Evolutionary conservation across 2,888 invertebrate species (phyloP).

Genomic region (Neria commutata): DNA sequence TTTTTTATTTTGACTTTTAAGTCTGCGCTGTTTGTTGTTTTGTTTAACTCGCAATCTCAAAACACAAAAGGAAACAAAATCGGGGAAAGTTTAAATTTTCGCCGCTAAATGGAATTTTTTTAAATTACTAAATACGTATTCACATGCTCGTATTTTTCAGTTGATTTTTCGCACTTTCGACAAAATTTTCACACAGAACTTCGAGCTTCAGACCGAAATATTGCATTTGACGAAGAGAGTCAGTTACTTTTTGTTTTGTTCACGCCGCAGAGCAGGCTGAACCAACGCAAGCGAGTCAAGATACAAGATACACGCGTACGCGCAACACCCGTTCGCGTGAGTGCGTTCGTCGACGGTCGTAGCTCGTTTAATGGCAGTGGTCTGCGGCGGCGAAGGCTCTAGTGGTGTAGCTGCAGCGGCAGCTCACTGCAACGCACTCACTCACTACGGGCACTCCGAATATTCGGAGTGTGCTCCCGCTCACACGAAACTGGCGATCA

Average conservation of each 20-base stretch:
- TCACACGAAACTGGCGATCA: conserved; percentile 21
- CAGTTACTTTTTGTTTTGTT: neutral
- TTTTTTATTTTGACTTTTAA: conserved; percentile 6
- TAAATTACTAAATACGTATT: no score
- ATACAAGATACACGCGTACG: conserved; percentile 16
- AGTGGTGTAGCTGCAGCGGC: neutral
- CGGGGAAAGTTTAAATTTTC: conserved; percentile 26
- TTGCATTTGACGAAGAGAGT: no score
- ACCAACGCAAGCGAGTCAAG: neutral
- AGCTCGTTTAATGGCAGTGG: conserved; percentile 36
- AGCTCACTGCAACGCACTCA: no score
- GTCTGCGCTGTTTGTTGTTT: conserved; percentile 19
- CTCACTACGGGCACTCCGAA: neutral
- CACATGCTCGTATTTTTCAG: no score
- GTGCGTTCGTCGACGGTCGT: conserved; percentile 42
- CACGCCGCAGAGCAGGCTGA: neutral
- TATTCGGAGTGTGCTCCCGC: neutral
- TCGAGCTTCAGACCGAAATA: neutral
- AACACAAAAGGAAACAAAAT: conserved; percentile 21
- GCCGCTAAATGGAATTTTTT: neutral
- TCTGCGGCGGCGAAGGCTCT: no score
- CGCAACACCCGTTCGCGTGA: conserved; percentile 28
- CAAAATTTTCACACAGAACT: no score
- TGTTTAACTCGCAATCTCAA: conserved; percentile 17
- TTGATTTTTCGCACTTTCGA: no score